Percentiles rank a stretch among this genome's conserved stretches.
phyloP scores from a whole-genome alignment of 2,888 invertebrate genomes.

The Tyria jacobaeae region DNA sequence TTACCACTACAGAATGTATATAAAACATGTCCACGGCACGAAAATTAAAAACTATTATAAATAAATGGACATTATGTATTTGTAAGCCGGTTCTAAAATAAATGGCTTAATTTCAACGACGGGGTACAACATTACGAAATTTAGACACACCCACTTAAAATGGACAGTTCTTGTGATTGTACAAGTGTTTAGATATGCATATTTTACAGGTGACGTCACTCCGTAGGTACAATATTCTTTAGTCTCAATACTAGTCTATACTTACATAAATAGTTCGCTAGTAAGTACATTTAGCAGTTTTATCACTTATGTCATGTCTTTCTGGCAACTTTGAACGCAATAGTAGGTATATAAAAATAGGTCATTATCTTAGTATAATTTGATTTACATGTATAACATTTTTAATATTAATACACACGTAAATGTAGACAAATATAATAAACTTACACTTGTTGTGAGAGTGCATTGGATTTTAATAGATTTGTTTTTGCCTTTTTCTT shows the following conservation, averaged over 20 bases:
- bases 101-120: not conserved
- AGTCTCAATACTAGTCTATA: too few relatives aligned
- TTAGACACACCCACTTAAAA: slow-evolving; percentile 8
- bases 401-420: too few relatives aligned
- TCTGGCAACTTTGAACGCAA: not conserved
- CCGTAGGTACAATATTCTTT: not conserved
- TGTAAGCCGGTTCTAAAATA: not conserved
- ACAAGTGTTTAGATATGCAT: not conserved
- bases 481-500: too few relatives aligned
- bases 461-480: too few relatives aligned
- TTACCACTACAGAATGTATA: too few relatives aligned
- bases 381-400: too few relatives aligned
- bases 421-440: too few relatives aligned
- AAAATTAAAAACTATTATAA: not conserved
- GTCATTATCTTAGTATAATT: not conserved
- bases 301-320: too few relatives aligned
- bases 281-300: too few relatives aligned
- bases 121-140: not conserved
- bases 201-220: not conserved
- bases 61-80: not conserved
- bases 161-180: not conserved
- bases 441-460: too few relatives aligned
- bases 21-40: not conserved
- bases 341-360: not conserved
- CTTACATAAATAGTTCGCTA: not conserved